A percentile compares a stretch with the other conserved stretches of the same genome.
These are phyloP conservation scores for Microcebus ravelobensis DNA, from an alignment of 2,113 vertebrate species.

Conservation along the genomic window DNA sequence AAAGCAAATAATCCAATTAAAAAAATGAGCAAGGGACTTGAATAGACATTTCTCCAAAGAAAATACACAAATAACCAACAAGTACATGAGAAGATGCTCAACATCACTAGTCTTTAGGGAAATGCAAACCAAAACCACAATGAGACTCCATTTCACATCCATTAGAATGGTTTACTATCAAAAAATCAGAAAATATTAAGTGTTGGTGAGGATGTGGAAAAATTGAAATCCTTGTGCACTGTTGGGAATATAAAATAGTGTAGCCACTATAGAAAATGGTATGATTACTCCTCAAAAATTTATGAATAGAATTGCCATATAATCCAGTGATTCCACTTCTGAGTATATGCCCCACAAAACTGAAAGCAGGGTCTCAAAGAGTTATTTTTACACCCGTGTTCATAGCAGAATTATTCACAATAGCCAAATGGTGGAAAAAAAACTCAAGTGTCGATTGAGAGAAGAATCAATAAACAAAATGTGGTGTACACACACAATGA, in stretches of 20 bases:
- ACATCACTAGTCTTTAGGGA: neutral
- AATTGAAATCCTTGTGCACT: neutral
- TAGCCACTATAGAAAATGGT: neutral
- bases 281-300: neutral
- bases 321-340: neutral
- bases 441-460: neutral
- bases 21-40: neutral
- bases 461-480: neutral
- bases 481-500: neutral
- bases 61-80: neutral
- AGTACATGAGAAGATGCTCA: neutral
- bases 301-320: neutral
- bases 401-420: neutral
- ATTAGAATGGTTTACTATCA: neutral
- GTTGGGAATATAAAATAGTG: neutral
- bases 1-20: neutral
- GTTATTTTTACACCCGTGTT: neutral
- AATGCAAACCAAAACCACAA: neutral
- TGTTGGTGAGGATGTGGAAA: neutral
- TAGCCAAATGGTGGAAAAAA: neutral
- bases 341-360: neutral
- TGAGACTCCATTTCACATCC: neutral
- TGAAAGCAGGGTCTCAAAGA: neutral
- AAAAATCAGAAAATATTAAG: constrained; percentile 2
- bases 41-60: constrained; percentile 6